Evolutionary conservation across 2,888 invertebrate genomes (phyloP).

Genomic region (Andrena camellia): DNA sequence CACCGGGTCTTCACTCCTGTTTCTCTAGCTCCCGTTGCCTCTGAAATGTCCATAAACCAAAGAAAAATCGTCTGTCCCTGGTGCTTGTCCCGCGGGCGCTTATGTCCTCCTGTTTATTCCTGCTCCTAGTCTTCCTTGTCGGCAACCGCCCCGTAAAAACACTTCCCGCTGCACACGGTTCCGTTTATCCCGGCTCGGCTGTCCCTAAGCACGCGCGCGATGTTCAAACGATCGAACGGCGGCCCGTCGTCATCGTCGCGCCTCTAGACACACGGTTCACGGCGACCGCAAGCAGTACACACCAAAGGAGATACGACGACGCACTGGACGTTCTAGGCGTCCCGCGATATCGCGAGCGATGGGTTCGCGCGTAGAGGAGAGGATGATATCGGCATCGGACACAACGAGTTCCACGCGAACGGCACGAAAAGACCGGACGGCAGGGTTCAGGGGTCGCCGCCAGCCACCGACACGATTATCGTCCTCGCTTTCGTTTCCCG

Average conservation of each 20-base stretch:
- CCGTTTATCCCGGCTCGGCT: neutral
- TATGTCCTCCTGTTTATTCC: neutral
- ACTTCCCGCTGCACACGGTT: neutral
- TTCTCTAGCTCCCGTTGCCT: neutral
- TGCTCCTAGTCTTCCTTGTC: neutral
- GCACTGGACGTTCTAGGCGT: slow-evolving; percentile 46
- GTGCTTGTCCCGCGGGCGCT: neutral
- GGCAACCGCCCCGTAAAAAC: neutral
- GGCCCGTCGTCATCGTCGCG: slow-evolving; percentile 32
- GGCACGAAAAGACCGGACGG: slow-evolving; percentile 75
- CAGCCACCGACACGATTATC: slow-evolving; percentile 24
- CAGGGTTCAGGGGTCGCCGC: slow-evolving; percentile 76
- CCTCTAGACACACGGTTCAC: slow-evolving; percentile 6
- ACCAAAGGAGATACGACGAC: slow-evolving; percentile 53
- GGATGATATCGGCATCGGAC: slow-evolving; percentile 34
- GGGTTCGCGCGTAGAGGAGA: slow-evolving; percentile 20
- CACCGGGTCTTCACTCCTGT: neutral
- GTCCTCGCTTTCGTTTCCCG: neutral
- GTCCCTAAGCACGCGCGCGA: neutral
- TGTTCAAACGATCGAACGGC: slow-evolving; percentile 28
- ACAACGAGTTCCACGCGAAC: slow-evolving; percentile 30
- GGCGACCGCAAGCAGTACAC: slow-evolving; percentile 38
- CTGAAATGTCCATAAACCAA: neutral
- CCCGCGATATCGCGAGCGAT: slow-evolving; percentile 17
- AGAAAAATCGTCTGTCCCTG: neutral